Percentiles rank a stretch among this genome's conserved stretches.
Evolutionary conservation across 2,797 vertebrate species (phyloP).

Genomic region (Gymnodraco acuticeps): DNA sequence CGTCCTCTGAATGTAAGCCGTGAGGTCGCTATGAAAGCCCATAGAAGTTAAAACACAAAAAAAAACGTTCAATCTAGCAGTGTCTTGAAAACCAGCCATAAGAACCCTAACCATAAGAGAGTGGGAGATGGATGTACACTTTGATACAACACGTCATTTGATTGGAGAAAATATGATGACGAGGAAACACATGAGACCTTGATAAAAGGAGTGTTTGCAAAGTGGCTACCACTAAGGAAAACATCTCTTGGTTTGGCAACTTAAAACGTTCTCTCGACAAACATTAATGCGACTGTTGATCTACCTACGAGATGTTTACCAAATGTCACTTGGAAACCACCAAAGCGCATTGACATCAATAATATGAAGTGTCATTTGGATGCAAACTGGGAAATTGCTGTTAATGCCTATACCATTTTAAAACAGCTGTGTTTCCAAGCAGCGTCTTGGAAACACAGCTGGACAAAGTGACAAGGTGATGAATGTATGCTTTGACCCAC

Average conservation of each 20-base stretch:
- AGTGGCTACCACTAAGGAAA: conserved; percentile 58
- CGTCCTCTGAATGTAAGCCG: conserved; percentile 59
- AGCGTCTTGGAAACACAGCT: too few species aligned
- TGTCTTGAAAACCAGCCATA: not conserved
- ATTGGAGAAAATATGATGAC: conserved; percentile 25
- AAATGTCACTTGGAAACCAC: too few species aligned
- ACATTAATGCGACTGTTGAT: conserved; percentile 85
- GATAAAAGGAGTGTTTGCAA: conserved; percentile 54
- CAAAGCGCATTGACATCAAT: too few species aligned
- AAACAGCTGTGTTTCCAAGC: too few species aligned
- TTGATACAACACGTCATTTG: conserved; percentile 19
- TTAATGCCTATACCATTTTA: too few species aligned
- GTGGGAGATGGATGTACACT: conserved; percentile 5
- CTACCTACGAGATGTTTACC: conserved; percentile 76
- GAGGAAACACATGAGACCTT: conserved; percentile 21
- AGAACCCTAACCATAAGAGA: too few species aligned
- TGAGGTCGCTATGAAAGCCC: conserved; percentile 36
- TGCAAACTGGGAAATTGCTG: too few species aligned
- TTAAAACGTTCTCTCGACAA: conserved; percentile 83
- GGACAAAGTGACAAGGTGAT: too few species aligned
- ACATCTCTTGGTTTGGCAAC: conserved; percentile 60
- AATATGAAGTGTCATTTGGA: too few species aligned
- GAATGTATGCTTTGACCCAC: too few species aligned
- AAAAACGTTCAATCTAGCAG: not conserved
- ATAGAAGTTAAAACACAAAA: conserved; percentile 5